Evolutionary conservation across 1,140 invertebrate species (phyloP).

Genomic region (Calephelis virginiensis): DNA sequence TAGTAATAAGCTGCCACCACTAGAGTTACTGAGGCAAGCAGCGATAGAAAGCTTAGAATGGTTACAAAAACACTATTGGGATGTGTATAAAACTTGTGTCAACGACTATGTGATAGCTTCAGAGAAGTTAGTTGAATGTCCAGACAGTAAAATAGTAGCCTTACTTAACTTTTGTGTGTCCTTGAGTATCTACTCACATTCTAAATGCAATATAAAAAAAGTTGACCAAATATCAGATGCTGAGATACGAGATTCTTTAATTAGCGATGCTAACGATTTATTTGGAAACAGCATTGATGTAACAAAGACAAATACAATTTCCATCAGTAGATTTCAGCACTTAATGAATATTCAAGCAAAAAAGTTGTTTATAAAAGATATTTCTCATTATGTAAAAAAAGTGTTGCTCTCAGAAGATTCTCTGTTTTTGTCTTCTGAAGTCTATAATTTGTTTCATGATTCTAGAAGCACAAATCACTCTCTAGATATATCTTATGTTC

Average conservation of each 20-base stretch:
- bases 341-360: slow-evolving; percentile 44
- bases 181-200: slow-evolving; percentile 57
- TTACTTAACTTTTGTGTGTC: slow-evolving; percentile 61
- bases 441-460: slow-evolving; percentile 45
- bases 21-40: slow-evolving; percentile 79
- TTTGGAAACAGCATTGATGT: slow-evolving; percentile 49
- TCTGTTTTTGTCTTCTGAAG: slow-evolving; percentile 57
- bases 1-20: slow-evolving; percentile 79
- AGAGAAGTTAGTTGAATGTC: slow-evolving; percentile 27
- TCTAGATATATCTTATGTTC: slow-evolving; percentile 46
- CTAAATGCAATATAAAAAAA: slow-evolving; percentile 55
- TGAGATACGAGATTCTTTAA: slow-evolving; percentile 52
- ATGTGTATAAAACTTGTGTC: slow-evolving; percentile 54
- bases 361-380: slow-evolving; percentile 44
- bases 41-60: slow-evolving; percentile 78
- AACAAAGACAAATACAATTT: slow-evolving; percentile 48
- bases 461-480: slow-evolving; percentile 28
- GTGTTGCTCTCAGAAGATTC: slow-evolving; percentile 58
- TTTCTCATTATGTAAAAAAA: slow-evolving; percentile 39
- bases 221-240: slow-evolving; percentile 57
- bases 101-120: slow-evolving; percentile 45
- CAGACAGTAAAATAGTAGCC: slow-evolving; percentile 44
- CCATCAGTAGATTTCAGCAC: slow-evolving; percentile 47
- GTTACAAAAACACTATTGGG: slow-evolving; percentile 80
- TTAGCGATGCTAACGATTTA: slow-evolving; percentile 56